phyloP scores from a whole-genome alignment of 2,797 vertebrate species.

The Sebastes minor region DNA sequence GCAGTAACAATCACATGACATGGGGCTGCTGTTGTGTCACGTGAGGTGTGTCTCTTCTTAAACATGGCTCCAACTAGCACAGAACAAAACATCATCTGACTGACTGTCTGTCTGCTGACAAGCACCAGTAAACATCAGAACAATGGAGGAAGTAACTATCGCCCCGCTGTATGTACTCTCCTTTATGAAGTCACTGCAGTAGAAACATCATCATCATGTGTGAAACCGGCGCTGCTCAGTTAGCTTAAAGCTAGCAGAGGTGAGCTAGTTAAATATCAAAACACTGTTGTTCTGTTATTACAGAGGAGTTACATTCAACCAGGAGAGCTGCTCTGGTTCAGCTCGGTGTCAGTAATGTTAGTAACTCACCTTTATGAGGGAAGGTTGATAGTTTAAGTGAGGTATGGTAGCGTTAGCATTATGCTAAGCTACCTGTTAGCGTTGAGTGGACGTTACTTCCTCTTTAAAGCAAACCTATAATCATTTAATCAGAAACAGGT shows the following conservation, averaged over 20 bases:
- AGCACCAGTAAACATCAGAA: background rate
- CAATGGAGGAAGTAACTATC: slow-evolving; percentile 1
- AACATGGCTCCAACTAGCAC: slow-evolving; percentile 76
- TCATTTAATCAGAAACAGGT: accelerated
- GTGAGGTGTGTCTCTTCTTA: slow-evolving; percentile 50
- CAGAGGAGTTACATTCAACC: background rate
- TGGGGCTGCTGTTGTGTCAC: slow-evolving; percentile 61
- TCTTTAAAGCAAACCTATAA: background rate
- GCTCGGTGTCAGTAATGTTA: accelerated
- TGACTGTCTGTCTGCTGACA: slow-evolving; percentile 11
- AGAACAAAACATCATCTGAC: slow-evolving; percentile 48
- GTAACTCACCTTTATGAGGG: accelerated
- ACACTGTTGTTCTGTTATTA: background rate
- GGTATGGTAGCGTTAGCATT: background rate
- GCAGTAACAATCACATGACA: slow-evolving; percentile 61
- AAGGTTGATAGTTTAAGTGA: background rate
- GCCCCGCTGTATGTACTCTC: background rate
- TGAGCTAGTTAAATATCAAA: slow-evolving; percentile 22
- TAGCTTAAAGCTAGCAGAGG: slow-evolving; percentile 63
- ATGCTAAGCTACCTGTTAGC: slow-evolving; percentile 47
- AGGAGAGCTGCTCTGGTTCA: accelerated
- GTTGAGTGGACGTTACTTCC: slow-evolving; percentile 54
- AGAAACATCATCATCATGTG: slow-evolving; percentile 25
- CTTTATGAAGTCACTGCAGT: background rate
- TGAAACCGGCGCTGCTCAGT: slow-evolving; percentile 14